Evolutionary conservation across 30 jellyfish, hydroid and myxozoan species (phyloP).

Genomic region (Aurelia sp.): DNA sequence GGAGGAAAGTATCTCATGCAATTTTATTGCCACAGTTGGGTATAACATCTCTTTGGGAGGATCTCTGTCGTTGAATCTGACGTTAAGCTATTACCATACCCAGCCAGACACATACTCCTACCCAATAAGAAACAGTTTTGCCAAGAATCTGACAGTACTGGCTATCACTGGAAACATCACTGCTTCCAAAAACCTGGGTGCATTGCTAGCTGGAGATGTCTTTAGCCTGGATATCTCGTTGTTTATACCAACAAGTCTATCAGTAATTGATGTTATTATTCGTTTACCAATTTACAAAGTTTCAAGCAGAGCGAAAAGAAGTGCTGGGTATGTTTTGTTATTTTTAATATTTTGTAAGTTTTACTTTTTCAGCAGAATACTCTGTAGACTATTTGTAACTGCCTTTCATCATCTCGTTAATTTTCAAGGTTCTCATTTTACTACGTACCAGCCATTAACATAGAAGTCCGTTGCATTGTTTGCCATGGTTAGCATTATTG

Average conservation of each 20-base stretch:
- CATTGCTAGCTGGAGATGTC: conserved; percentile 25
- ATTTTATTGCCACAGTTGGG: not conserved
- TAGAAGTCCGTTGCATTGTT: too few species aligned
- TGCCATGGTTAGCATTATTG: too few species aligned
- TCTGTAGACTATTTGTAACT: too few species aligned
- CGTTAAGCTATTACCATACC: conserved; percentile 27
- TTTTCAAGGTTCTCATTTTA: too few species aligned
- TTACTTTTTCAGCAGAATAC: too few species aligned
- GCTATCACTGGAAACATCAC: not conserved
- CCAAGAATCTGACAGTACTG: conserved; percentile 17
- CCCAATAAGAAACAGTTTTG: conserved; percentile 8
- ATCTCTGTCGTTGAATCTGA: not conserved
- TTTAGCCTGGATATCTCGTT: conserved; percentile 24
- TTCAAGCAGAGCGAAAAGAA: conserved; percentile 11
- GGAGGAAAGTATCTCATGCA: not conserved
- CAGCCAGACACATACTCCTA: conserved; percentile 3
- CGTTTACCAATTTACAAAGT: conserved; percentile 2
- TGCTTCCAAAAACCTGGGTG: conserved; percentile 31
- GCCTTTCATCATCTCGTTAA: too few species aligned
- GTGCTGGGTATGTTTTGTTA: conserved; percentile 2
- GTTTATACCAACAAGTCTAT: conserved; percentile 38
- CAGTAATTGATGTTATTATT: conserved; percentile 14
- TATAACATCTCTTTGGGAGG: conserved; percentile 35
- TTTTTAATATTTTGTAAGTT: too few species aligned
- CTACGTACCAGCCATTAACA: too few species aligned